A percentile compares a stretch with the other conserved stretches of the same genome.
Evolutionary conservation across 2,797 vertebrate genomes (phyloP).

Genomic region (Echiichthys vipera): DNA sequence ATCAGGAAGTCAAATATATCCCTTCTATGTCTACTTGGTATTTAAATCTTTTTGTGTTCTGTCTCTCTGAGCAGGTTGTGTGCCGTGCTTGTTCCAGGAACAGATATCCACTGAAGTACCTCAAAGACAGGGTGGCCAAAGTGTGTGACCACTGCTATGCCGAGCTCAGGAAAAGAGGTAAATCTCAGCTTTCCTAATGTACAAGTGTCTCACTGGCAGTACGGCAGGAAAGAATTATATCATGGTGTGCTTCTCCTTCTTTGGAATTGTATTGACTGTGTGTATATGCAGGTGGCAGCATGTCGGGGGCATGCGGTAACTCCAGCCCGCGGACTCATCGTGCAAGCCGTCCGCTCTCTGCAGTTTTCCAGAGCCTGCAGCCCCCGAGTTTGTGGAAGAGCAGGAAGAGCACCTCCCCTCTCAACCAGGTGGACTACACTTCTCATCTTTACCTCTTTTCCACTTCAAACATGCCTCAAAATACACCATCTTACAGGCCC

Average conservation of each 20-base stretch:
- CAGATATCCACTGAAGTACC: constrained; percentile 97
- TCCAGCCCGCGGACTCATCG: constrained; percentile 88
- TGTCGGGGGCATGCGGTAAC: constrained; percentile 83
- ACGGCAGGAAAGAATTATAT: not conserved
- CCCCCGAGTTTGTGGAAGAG: constrained; percentile 92
- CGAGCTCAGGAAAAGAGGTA: constrained; percentile 93
- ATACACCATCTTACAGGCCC: not conserved
- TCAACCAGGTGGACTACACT: constrained; percentile 86
- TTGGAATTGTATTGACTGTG: not conserved
- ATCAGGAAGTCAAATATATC: not conserved
- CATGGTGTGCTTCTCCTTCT: not conserved
- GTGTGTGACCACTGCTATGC: constrained; percentile 94
- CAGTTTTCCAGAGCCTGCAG: constrained; percentile 95
- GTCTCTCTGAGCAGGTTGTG: constrained; percentile 87
- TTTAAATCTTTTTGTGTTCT: not conserved
- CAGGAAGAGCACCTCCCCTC: constrained; percentile 90
- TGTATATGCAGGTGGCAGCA: constrained; percentile 81
- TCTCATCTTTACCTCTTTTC: not conserved
- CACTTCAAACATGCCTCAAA: not conserved
- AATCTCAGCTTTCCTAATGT: constrained; percentile 13
- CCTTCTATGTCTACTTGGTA: not conserved
- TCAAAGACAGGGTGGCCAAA: constrained; percentile 94
- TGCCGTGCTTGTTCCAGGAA: constrained; percentile 96
- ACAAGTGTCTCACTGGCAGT: not conserved
- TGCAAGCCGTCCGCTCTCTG: constrained; percentile 90